Evolutionary conservation across 2,113 vertebrate species (phyloP).

Genomic region (Tragelaphus imberbis): DNA sequence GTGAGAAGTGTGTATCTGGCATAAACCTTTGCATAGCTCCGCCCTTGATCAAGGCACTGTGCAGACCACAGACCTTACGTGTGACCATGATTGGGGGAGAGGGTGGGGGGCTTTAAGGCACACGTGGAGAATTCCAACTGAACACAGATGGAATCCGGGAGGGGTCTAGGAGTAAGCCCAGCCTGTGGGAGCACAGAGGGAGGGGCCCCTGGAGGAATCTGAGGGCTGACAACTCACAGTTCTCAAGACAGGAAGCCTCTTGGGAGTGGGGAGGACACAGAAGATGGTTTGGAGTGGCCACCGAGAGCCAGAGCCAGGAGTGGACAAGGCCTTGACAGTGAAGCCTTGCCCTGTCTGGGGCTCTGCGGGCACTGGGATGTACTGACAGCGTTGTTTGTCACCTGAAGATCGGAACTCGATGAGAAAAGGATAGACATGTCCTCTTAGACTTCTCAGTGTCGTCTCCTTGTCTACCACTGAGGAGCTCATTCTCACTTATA

Average conservation of each 20-base stretch:
- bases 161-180: background rate
- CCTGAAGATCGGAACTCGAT: fast-evolving
- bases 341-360: background rate
- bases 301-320: too few relatives aligned
- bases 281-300: fast-evolving
- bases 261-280: fast-evolving
- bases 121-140: fast-evolving
- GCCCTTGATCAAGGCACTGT: background rate
- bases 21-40: fast-evolving
- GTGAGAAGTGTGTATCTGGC: fast-evolving
- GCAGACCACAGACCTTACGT: too few relatives aligned
- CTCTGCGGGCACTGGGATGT: fast-evolving
- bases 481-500: background rate
- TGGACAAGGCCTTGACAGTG: background rate
- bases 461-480: background rate
- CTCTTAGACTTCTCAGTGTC: background rate
- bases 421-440: fast-evolving
- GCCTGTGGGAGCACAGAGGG: background rate
- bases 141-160: fast-evolving
- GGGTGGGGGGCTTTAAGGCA: too few relatives aligned
- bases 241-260: fast-evolving
- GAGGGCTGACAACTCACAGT: background rate
- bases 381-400: fast-evolving
- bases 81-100: background rate
- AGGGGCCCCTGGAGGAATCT: background rate